Evolutionary conservation across 2,797 vertebrate genomes (phyloP), one percentile per base, ranked within the genome.

Genomic region (Phoxinus dragarum): DNA sequence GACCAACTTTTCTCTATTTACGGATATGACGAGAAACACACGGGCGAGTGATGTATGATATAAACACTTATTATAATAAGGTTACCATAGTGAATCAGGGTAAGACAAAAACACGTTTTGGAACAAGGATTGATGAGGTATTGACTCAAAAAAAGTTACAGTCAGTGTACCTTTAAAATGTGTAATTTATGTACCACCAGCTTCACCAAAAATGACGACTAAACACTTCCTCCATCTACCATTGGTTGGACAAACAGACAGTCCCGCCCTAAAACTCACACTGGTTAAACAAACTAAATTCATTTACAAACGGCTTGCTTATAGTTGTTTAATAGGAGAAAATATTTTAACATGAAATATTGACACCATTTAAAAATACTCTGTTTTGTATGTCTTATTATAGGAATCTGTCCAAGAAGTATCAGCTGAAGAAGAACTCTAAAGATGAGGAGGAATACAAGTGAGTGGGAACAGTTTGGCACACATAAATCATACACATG

Each of bases 371-470:
- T 7, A 77, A 11, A 11, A 27, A 19, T 14, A 44, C 42, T 79
- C 42, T 79, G n/a, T 68, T 27, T 67, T 38, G 64, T 34, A 12
- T 73, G 27, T 72, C 27, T n/a, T 72, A 12, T 44, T 40, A 31
- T 81, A 99, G 98, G 94, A 99, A 96, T 86, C 96, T 99, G 86
- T 97, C 98, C 0, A 99, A 99, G 95, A 99, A 99, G 92, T 99
- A 97, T 86, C 97, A 98, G 67, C 97, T 97, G 4, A 99, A 99
- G 92, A 98, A 97, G 92, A 98, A 97, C 94, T 97, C 97, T 81
- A 96, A 95, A 94, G 97, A 97, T 80, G 98, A 99, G 44, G 98
- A 99, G 17, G 98, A 99, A 61, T 96, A 96, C 93, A 98, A 96
- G 98, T 99, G 91, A 61, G 95, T 93, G 31, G 38, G 31, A 61